Conservation (phyloP, 1,140 invertebrate species). For the Heliconius himera region DNA sequence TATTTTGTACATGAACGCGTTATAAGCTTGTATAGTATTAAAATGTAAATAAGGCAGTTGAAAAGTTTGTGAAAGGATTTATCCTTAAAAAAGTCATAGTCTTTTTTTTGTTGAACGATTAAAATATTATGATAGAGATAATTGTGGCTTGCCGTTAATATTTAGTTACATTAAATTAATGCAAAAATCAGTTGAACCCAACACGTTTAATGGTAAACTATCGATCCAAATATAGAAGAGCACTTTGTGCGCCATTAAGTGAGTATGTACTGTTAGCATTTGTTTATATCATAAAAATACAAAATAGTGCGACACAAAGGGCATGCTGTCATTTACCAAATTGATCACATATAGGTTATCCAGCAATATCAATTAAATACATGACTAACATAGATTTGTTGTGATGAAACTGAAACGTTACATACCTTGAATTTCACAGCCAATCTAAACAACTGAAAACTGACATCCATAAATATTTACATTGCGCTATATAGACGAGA, state of each 20-base stretch:
- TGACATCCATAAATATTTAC: constrained; percentile 81
- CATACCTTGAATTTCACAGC: constrained; percentile 81
- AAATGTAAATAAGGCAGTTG: not conserved
- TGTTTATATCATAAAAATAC: constrained; percentile 60
- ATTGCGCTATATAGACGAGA: constrained; percentile 68
- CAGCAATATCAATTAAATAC: constrained; percentile 47
- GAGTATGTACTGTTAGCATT: constrained; percentile 63
- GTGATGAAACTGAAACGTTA: constrained; percentile 72
- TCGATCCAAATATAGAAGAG: constrained; percentile 77
- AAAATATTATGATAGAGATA: not conserved
- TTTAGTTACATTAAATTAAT: constrained; percentile 56
- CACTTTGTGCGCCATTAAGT: constrained; percentile 71
- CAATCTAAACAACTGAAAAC: constrained; percentile 81
- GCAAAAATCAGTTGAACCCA: constrained; percentile 71
- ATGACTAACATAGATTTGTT: constrained; percentile 56
- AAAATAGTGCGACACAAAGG: constrained; percentile 67
- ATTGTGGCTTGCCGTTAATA: constrained; percentile 22
- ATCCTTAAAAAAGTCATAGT: not conserved
- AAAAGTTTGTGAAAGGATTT: not conserved
- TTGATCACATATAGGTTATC: constrained; percentile 49
- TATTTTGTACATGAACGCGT: constrained; percentile 3
- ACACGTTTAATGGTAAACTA: constrained; percentile 74
- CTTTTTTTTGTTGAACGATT: not conserved
- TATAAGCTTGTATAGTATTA: constrained; percentile 10
- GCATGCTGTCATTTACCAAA: constrained; percentile 64